These are phyloP conservation scores for Synergus japonicus DNA, from an alignment of 2,888 invertebrate genomes.

Conservation along the genomic window DNA sequence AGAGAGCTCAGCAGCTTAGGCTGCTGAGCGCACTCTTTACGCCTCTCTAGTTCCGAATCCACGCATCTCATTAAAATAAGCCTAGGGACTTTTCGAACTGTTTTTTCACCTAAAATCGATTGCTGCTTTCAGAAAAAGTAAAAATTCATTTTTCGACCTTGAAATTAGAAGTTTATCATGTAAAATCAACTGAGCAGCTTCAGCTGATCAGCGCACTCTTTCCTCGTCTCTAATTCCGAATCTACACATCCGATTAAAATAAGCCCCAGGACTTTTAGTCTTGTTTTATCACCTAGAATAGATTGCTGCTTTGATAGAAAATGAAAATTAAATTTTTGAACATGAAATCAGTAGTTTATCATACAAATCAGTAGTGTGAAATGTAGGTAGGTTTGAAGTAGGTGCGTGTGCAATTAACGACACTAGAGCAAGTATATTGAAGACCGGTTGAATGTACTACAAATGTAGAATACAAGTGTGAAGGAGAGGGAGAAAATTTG, in stretches of 20 bases:
- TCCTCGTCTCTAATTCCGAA: neutral
- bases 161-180: no score
- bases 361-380: neutral
- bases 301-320: neutral
- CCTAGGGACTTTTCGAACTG: no score
- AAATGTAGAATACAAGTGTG: constrained; percentile 52
- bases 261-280: neutral
- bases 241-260: neutral
- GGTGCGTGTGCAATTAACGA: constrained; percentile 73
- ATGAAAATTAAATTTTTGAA: neutral
- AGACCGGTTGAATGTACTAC: constrained; percentile 69
- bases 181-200: neutral
- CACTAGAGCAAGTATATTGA: constrained; percentile 70
- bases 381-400: constrained; percentile 53
- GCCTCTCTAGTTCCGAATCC: no score
- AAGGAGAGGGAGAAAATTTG: constrained; percentile 50
- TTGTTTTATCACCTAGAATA: neutral
- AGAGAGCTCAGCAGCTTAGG: neutral
- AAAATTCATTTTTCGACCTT: no score
- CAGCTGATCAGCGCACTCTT: neutral
- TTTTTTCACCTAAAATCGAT: neutral
- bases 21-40: no score
- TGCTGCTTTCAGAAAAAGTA: neutral
- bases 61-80: no score
- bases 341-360: neutral